Base-by-base conservation (phyloP, 2,888 invertebrate species). In the Megaustenia siamemsis region DNA sequence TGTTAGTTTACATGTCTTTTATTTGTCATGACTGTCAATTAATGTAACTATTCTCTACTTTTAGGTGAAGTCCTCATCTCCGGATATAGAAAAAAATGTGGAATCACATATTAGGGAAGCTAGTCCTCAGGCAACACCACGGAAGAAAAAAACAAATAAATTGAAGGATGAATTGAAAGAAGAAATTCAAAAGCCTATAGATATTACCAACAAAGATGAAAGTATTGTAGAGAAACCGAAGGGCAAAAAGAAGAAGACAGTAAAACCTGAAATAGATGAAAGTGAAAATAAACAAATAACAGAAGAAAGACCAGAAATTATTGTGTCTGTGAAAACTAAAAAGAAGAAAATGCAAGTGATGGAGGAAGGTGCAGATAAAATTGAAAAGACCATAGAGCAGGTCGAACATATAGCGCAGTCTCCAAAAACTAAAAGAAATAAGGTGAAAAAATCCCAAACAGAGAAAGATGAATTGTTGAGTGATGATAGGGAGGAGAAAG, bases 381-480 rank as follows among this genome's bases (percentile, higher is more conserved):
- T 86, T 53, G 84, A 83, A 71, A 76, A 82, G 40, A 53, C 24
- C 0, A 28, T 38, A 24, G 53, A 82, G 43, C 21, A 45, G n/a
- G 80, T 60, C 40, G 78, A 76, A 60, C 71, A 73, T 69, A 87
- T 83, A 66, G 76, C 83, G 56, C 35, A 77, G 71, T 43, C 81
- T 69, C 81, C 76, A 40, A 76, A 85, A 83, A 71, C 86, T 73
- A 86, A 85, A 32, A 89, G 89, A 86, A 90, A 89, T 81, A 91
- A 88, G 84, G 89, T 88, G 68, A 90, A 89, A 84, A 91, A 91
- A 87, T 90, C 90, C 80, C 88, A 90, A 78, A 82, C 83, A 78
- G 66, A 78, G 38, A 40, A 63, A 45, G 78, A 78, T 1, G 63
- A 78, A 43, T 15, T 21, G 28, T 28, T 69, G 63, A 69, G 40